Evolutionary conservation across 37 sponge, comb jelly and placozoan genomes (phyloP), one percentile per base, ranked within the genome.

Genomic region (Ianthella basta): DNA sequence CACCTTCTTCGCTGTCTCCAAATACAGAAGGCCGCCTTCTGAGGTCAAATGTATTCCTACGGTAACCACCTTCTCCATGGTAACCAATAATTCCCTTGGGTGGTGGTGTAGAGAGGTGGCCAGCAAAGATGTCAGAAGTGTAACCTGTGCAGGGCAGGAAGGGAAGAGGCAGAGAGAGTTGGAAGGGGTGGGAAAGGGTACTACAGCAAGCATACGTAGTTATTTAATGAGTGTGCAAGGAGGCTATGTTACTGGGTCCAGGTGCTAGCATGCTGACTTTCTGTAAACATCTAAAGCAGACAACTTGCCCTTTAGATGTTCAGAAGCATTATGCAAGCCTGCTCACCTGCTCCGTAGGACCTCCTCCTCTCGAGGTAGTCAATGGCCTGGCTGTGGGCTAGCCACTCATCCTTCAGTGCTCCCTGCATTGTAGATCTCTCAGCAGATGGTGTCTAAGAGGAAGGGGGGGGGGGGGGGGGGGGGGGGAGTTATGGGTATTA

Each of bases 1-100:
- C n/a, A 30, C 53, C 53, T 40, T 36, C 78, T 40, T 41, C 53
- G 10, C 3, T 19, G 80, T 89, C 86, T 37, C 89, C 95, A 86
- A 94, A 94, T 0, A 83, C 87, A 15, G 95, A 94, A 75, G 33
- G 78, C 68, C 85, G 27, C 35, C 60, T 54, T 30, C 92, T 32
- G 4, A 94, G 85, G 55, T 89, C 90, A 38, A 82, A 82, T 18
- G 92, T 94, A 80, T 94, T 94, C 59, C 83, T 88, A 13, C 95
- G 72, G 72, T 89, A 94, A 21, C 95, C 95, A 30, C 69, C 89
- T 18, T 82, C 85, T 54, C 95, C 92, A 65, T 91, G 53, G 56
- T 89, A 94, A 6, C 95, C 95, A 59, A 69, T 81, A 20, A 35
- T 54, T 50, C 90, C 56, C 39, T 68, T 61, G 15, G 34, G 72